Base-by-base conservation (phyloP, 2,113 vertebrate genomes). In the Mellivora capensis region DNA sequence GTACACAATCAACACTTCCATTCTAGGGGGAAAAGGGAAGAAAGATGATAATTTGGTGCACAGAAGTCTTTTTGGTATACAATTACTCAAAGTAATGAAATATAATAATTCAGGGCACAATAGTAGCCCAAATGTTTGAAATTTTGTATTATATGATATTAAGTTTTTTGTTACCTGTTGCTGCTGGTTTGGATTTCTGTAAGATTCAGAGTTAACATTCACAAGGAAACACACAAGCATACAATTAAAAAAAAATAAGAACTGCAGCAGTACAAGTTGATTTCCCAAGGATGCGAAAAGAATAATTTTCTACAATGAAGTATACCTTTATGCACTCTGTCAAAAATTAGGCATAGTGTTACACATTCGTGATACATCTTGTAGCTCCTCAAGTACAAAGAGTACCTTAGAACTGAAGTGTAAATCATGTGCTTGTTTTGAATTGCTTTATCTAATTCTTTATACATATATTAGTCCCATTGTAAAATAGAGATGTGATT, bases 341-440 rank as follows among this genome's bases (percentile, higher is more conserved):
- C 97, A 85, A 98, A 98, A 98, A 98, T 97, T 97, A 98, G 57
- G 77, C 77, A 69, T 71, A 54, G 37, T 82, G 61, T 76, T 98
- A 96, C 93, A 94, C 81, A 96, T 98, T 98, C 97, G 91, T 87
- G 82, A 91, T 97, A 95, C 0, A 88, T 87, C 95, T 98, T 97
- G 44, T 96, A 86, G 72, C 76, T 98, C 87, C 91, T 98, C 77
- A 97, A 97, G 62, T 87, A 97, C 79, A 97, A 98, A 98, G 82
- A 97, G 86, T 61, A 37, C 21, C 13, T 96, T 97, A 96, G 76
- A 96, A 98, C 91, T 79, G 94, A 97, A 91, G 27, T 98, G 62
- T 98, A 99, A 98, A 98, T 98, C 97, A 98, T 82, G 94, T 87
- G 23, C 82, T 98, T 98, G 93, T 72, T 98, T 98, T 97, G 77